A percentile compares a stretch with the other conserved stretches of the same genome.
Evolutionary conservation across 2,888 invertebrate genomes (phyloP).

Genomic region (Cryptocheilus praepositus): DNA sequence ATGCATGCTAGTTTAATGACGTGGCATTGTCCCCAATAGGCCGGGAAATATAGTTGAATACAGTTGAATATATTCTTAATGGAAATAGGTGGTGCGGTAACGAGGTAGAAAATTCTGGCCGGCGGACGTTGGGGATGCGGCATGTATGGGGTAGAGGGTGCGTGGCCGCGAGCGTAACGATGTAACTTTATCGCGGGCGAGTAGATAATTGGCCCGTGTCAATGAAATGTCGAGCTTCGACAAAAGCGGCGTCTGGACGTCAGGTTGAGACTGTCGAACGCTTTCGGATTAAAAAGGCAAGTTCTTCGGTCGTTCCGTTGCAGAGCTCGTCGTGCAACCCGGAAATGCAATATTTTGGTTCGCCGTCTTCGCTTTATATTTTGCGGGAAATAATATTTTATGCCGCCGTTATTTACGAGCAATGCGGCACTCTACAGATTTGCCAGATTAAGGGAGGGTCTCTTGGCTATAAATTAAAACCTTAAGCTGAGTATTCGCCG

Average conservation of each 20-base stretch:
- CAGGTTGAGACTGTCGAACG: no score
- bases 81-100: constrained; percentile 36
- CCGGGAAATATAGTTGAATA: constrained; percentile 26
- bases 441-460: constrained; percentile 57
- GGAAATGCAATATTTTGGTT: constrained; percentile 45
- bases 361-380: constrained; percentile 48
- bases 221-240: no score
- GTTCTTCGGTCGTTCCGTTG: no score
- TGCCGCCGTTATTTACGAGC: constrained; percentile 49
- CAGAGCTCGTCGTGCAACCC: constrained; percentile 2
- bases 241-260: no score
- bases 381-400: constrained; percentile 48
- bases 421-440: constrained; percentile 57
- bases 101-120: constrained; percentile 2
- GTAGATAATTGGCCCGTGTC: no score
- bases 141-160: no score
- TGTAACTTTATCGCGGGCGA: no score
- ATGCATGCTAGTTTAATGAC: constrained; percentile 34
- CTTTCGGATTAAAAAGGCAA: no score
- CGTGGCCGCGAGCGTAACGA: no score
- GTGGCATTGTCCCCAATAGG: constrained; percentile 34
- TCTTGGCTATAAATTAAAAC: constrained; percentile 53
- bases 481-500: constrained; percentile 45
- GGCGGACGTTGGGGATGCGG: no score
- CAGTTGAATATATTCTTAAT: constrained; percentile 42